phyloP scores from a whole-genome alignment of 30 jellyfish, hydroid and myxozoan species.

The Chironex yamaguchii region DNA sequence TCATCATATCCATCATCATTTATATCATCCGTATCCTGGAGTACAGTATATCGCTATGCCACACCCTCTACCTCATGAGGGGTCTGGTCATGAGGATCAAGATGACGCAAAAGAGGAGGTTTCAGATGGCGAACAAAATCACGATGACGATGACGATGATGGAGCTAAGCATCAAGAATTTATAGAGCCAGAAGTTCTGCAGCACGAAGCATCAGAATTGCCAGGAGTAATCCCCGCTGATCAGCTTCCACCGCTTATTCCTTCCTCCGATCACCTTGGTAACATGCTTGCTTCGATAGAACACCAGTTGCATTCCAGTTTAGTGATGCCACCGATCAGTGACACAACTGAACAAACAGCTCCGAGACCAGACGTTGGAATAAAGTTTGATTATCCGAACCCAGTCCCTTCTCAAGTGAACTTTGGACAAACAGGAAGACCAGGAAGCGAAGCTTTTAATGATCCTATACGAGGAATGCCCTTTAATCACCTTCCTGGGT shows the following conservation, averaged over 20 bases:
- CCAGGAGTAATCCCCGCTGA: background rate
- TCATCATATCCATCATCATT: background rate
- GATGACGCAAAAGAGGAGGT: background rate
- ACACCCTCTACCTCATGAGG: background rate
- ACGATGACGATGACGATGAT: background rate
- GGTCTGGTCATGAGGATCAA: background rate
- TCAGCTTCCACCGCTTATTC: background rate
- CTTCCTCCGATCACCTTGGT: background rate
- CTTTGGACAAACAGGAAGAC: too few relatives aligned
- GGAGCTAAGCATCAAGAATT: background rate
- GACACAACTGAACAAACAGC: background rate
- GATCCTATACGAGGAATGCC: too few relatives aligned
- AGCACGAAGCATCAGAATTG: background rate
- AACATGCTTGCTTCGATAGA: background rate
- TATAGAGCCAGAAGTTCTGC: background rate
- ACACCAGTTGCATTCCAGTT: background rate
- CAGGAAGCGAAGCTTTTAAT: too few relatives aligned
- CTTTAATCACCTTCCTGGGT: too few relatives aligned
- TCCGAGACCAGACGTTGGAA: too few relatives aligned
- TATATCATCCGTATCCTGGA: background rate
- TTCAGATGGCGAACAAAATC: background rate
- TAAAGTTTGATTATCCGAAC: too few relatives aligned
- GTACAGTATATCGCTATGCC: background rate
- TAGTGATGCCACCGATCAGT: background rate
- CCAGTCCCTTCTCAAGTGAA: too few relatives aligned